Conservation (phyloP, 92 coral and sea anemone genomes). For the Meandrina meandrites region DNA sequence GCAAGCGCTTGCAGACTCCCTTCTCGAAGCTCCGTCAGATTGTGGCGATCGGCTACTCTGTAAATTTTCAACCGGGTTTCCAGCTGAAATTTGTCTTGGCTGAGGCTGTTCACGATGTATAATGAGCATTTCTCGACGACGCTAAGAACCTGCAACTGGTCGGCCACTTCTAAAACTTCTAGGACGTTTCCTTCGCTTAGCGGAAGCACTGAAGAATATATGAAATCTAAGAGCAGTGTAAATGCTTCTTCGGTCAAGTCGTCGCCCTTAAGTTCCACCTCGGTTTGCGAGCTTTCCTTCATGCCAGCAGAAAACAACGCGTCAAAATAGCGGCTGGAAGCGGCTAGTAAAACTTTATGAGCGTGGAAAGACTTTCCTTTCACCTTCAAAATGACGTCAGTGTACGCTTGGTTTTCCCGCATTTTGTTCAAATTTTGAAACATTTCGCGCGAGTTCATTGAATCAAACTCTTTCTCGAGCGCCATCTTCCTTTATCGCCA, state of each 20-base stretch:
- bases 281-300: conserved; percentile 59
- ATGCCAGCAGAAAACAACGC: conserved; percentile 71
- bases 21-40: conserved; percentile 40
- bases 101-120: conserved; percentile 34
- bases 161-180: conserved; percentile 52
- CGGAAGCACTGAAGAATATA: conserved; percentile 44
- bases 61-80: conserved; percentile 33
- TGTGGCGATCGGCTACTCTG: conserved; percentile 45
- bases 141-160: conserved; percentile 39
- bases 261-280: conserved; percentile 46
- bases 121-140: conserved; percentile 34
- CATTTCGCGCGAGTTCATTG: conserved; percentile 33
- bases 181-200: conserved; percentile 42
- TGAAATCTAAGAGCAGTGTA: conserved; percentile 35
- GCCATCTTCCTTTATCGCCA: too few species aligned
- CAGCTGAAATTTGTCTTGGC: conserved; percentile 26
- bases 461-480: background rate
- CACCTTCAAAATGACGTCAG: conserved; percentile 44
- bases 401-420: conserved; percentile 43
- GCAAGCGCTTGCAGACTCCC: conserved; percentile 22
- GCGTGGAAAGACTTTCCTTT: conserved; percentile 43
- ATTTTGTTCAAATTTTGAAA: conserved; percentile 36
- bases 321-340: conserved; percentile 68
- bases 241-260: conserved; percentile 34
- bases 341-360: conserved; percentile 65